phyloP scores from a whole-genome alignment of 1,140 invertebrate species.

The Drosophila pruinosa region DNA sequence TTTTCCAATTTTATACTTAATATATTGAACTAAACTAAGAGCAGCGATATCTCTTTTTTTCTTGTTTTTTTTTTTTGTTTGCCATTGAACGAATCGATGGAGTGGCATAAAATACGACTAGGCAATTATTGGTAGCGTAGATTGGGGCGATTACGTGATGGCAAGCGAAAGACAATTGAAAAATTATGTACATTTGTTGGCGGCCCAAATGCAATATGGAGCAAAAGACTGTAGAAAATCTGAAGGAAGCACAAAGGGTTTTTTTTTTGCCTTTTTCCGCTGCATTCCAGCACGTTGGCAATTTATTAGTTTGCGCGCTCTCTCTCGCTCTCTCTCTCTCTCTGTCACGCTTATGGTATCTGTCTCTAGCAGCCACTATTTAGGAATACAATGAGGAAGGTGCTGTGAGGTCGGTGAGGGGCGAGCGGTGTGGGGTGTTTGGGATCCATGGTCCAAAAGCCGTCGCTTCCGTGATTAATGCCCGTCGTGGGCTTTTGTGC shows the following conservation, averaged over 20 bases:
- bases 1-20: too few relatives aligned
- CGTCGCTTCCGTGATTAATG: slow-evolving; percentile 65
- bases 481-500: slow-evolving; percentile 78
- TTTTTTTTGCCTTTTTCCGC: slow-evolving; percentile 22
- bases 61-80: not conserved
- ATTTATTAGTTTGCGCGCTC: slow-evolving; percentile 59
- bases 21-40: too few relatives aligned
- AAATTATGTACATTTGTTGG: slow-evolving; percentile 71
- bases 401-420: not conserved
- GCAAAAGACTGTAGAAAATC: slow-evolving; percentile 42
- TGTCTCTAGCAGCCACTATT: slow-evolving; percentile 39
- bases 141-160: slow-evolving; percentile 9
- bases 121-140: slow-evolving; percentile 19
- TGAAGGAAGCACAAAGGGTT: slow-evolving; percentile 67
- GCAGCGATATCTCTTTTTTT: too few relatives aligned
- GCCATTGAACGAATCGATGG: not conserved
- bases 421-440: not conserved
- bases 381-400: slow-evolving; percentile 38
- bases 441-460: slow-evolving; percentile 10
- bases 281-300: slow-evolving; percentile 75
- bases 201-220: slow-evolving; percentile 62
- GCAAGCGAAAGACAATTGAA: slow-evolving; percentile 62
- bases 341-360: not conserved
- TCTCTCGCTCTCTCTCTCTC: too few relatives aligned
- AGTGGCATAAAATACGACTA: slow-evolving; percentile 13